These are phyloP conservation scores for Eulemur albifrons DNA, from an alignment of 2,797 vertebrate genomes.

Conservation along the genomic window DNA sequence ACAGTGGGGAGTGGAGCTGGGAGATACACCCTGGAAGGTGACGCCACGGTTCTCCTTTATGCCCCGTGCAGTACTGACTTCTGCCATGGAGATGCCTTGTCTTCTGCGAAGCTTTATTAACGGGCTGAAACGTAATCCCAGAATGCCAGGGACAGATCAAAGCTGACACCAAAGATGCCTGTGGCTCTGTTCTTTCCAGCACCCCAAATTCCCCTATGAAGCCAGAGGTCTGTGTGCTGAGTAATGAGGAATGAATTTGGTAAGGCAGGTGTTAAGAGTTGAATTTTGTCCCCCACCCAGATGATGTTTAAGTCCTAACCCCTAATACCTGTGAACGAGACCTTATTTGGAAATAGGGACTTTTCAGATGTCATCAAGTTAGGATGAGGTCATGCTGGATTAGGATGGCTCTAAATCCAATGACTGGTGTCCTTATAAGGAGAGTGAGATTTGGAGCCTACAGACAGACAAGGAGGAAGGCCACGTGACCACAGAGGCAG, in stretches of 20 bases:
- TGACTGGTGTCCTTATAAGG: slow-evolving; percentile 48
- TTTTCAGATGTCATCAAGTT: background rate
- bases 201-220: background rate
- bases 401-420: background rate
- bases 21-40: background rate
- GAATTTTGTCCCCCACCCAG: background rate
- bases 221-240: background rate
- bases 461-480: background rate
- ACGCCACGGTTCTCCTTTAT: background rate
- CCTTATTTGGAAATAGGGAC: slow-evolving; percentile 48
- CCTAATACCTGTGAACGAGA: background rate
- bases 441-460: background rate
- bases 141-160: background rate
- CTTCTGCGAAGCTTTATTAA: background rate
- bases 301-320: background rate
- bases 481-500: background rate
- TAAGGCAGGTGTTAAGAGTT: background rate
- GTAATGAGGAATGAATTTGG: background rate
- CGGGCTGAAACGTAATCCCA: background rate
- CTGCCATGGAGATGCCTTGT: background rate
- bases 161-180: background rate
- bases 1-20: background rate
- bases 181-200: background rate
- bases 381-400: slow-evolving; percentile 45
- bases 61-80: accelerated